Evolutionary conservation across 2,888 invertebrate genomes (phyloP), one percentile per base, ranked within the genome.

Genomic region (Calliscelio sp.): DNA sequence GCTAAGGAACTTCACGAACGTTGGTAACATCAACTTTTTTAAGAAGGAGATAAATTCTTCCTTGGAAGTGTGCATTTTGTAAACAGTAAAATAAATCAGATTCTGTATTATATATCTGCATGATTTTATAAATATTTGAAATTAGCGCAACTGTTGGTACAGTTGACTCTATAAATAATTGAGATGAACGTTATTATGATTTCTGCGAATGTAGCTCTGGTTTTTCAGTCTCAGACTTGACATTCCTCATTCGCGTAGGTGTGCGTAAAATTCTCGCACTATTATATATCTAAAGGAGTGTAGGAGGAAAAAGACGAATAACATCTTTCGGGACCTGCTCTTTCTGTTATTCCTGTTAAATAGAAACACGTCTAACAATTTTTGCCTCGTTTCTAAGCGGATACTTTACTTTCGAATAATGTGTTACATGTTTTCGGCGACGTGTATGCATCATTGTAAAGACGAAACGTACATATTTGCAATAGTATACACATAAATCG

Each of bases 151-250:
- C n/a, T n/a, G n/a, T n/a, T n/a, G n/a, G n/a, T n/a, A n/a, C n/a
- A n/a, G n/a, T n/a, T n/a, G n/a, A n/a, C n/a, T n/a, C n/a, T n/a
- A n/a, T n/a, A n/a, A n/a, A n/a, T n/a, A n/a, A n/a, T n/a, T n/a
- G n/a, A n/a, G n/a, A n/a, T n/a, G n/a, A n/a, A n/a, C n/a, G n/a
- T n/a, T n/a, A n/a, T 90, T 90, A 91, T 85, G 86, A 88, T 83
- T 83, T 81, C 25, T n/a, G 25, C 25, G 53, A 53, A 14, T 25
- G 32, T 18, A 35, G 35, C 78, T 59, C 22, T 68, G 57, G 44
- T 63, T 61, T 74, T 74, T 49, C 18, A 46, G 71, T 44, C 77
- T 38, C 44, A 35, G 63, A 75, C 66, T 70, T 55, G 18, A 25
- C 53, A 11, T 38, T 38, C n/a, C 38, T 70, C 25, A 70, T 38